phyloP scores from a whole-genome alignment of 2,797 vertebrate species.

The Melanotaenia pygmaea region DNA sequence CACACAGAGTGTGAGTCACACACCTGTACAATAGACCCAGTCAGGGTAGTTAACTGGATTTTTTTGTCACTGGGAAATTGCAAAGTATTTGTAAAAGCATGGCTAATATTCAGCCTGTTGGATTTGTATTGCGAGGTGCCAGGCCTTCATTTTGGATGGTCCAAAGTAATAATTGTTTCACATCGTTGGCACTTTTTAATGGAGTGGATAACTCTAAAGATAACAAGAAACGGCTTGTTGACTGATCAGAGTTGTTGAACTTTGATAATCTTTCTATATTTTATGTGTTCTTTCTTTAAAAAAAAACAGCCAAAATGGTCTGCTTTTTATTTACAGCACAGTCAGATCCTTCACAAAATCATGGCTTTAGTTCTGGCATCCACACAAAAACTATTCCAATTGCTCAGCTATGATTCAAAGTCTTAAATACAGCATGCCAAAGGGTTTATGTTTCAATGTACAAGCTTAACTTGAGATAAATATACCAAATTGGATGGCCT shows the following conservation, averaged over 20 bases:
- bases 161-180: constrained; percentile 17
- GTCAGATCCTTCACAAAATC: constrained; percentile 40
- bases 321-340: constrained; percentile 33
- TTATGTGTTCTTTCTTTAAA: background rate
- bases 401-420: constrained; percentile 27
- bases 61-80: constrained; percentile 41
- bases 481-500: constrained; percentile 11
- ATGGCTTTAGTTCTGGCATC: constrained; percentile 22
- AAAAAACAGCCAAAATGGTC: constrained; percentile 1
- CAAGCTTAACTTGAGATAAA: constrained; percentile 28
- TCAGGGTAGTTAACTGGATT: constrained; percentile 45
- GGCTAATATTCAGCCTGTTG: constrained; percentile 18
- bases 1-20: constrained; percentile 34
- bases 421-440: constrained; percentile 24
- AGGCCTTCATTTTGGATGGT: constrained; percentile 38
- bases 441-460: constrained; percentile 32
- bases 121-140: constrained; percentile 19
- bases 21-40: constrained; percentile 36
- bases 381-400: constrained; percentile 18
- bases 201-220: constrained; percentile 29
- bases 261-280: constrained; percentile 4
- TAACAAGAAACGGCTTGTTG: constrained; percentile 33
- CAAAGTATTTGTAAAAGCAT: constrained; percentile 48
- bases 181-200: constrained; percentile 13
- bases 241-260: constrained; percentile 42